Evolutionary conservation across 2,113 vertebrate species (phyloP), one percentile per base, ranked within the genome.

Genomic region (Dicentrarchus labrax): DNA sequence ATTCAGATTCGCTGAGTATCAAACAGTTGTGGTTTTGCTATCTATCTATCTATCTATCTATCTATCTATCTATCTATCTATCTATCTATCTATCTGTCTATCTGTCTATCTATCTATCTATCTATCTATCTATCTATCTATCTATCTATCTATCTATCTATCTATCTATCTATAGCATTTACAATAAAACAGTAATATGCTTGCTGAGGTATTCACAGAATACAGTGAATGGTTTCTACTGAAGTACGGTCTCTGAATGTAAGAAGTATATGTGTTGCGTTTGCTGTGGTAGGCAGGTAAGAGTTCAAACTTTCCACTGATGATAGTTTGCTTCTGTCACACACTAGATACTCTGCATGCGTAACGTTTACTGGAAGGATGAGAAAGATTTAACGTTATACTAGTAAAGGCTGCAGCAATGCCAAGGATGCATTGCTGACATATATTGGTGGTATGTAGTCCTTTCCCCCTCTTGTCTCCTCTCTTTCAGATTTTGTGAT

Each of bases 201-300:
- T 93, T 93, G 91, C 86, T 90, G 92, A 86, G 94, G 95, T 96
- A 96, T 96, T 96, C 96, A 96, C 88, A 95, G 96, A 96, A 96
- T 95, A 96, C 96, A 95, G 88, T 90, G 89, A 93, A 84, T 92
- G 80, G 86, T 93, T 95, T 88, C 38, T 86, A 86, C 84, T 89
- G 90, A 86, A 86, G 90, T 91, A 83, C 89, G 86, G 84, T 91
- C 88, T 92, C 77, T 90, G 90, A 78, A 90, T 89, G 76, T 82
- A 87, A 91, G 85, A 91, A 62, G 68, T 90, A 69, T 72, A 71
- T 83, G 85, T 87, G 80, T 86, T 84, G 75, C 64, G 70, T 90
- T 84, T 88, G 83, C 84, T 91, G 82, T 89, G 76, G 66, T 79
- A 88, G 86, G 76, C 92, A 92, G 87, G 86, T 82, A 91, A 92